phyloP scores from a whole-genome alignment of 2,113 vertebrate genomes.

The Rhinichthys klamathensis region DNA sequence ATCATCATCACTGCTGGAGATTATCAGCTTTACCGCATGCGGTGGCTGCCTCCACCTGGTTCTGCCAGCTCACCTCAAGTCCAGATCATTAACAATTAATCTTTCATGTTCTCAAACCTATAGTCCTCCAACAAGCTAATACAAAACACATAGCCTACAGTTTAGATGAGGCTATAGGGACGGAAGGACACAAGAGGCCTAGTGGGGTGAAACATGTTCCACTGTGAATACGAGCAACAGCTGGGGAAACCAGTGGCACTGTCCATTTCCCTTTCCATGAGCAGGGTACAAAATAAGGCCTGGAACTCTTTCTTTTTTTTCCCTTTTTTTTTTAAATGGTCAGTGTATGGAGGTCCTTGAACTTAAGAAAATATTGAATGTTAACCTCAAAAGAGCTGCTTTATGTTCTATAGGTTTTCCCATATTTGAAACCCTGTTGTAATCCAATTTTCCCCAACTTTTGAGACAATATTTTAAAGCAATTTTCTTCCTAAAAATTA shows the following conservation, averaged over 20 bases:
- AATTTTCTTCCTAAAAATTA: no score
- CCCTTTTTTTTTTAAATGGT: not conserved
- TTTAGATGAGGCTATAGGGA: not conserved
- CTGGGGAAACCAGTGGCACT: not conserved
- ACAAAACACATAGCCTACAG: slow-evolving; percentile 17
- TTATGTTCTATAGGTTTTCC: not conserved
- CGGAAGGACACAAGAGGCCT: not conserved
- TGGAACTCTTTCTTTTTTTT: not conserved
- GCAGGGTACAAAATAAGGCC: not conserved
- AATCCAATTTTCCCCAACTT: not conserved
- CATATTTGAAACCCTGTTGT: not conserved
- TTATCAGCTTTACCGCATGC: slow-evolving; percentile 44
- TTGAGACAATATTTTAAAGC: not conserved
- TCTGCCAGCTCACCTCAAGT: not conserved
- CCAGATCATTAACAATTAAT: slow-evolving; percentile 36
- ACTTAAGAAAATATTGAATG: not conserved
- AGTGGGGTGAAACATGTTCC: slow-evolving; percentile 3
- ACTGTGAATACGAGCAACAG: slow-evolving; percentile 22
- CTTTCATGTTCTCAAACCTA: not conserved
- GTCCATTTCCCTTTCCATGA: not conserved
- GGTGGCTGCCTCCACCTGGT: slow-evolving; percentile 43
- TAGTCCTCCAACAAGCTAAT: slow-evolving; percentile 27
- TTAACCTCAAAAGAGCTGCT: not conserved
- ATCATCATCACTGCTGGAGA: slow-evolving; percentile 45
- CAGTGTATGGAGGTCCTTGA: not conserved